Evolutionary conservation across 2,113 vertebrate genomes (phyloP).

Genomic region (Myocastor coypus): DNA sequence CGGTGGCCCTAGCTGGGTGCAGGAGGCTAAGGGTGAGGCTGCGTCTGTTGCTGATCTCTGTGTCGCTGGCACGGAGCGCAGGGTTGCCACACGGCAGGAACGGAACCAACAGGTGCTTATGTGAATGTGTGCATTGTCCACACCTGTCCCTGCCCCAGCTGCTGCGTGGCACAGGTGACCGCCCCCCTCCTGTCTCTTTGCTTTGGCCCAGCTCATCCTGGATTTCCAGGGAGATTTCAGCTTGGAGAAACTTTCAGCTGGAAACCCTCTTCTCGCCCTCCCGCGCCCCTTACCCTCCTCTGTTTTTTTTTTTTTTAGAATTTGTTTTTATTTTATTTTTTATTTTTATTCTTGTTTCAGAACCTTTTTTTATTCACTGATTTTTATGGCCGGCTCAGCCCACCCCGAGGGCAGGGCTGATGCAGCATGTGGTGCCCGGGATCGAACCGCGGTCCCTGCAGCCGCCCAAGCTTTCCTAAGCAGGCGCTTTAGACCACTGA

Average conservation of each 20-base stretch:
- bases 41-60: slow-evolving; percentile 14
- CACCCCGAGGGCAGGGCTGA: too few species aligned
- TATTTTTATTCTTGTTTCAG: too few species aligned
- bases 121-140: not conserved
- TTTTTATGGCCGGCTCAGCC: too few species aligned
- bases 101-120: not conserved
- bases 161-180: not conserved
- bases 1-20: not conserved
- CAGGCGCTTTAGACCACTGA: too few species aligned
- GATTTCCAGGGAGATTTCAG: slow-evolving; percentile 42
- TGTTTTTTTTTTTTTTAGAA: too few species aligned
- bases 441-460: too few species aligned
- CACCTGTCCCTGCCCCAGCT: not conserved
- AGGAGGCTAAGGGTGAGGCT: not conserved
- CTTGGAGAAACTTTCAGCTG: slow-evolving; percentile 39
- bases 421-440: too few species aligned
- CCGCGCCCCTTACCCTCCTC: not conserved
- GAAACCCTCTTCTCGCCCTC: not conserved
- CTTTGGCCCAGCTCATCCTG: not conserved
- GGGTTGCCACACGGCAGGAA: not conserved
- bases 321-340: too few species aligned
- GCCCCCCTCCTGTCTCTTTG: not conserved
- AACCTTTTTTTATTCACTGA: too few species aligned
- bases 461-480: too few species aligned
- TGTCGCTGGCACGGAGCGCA: not conserved